Evolutionary conservation across 2,888 invertebrate species (phyloP).

Genomic region (Bibio marci): DNA sequence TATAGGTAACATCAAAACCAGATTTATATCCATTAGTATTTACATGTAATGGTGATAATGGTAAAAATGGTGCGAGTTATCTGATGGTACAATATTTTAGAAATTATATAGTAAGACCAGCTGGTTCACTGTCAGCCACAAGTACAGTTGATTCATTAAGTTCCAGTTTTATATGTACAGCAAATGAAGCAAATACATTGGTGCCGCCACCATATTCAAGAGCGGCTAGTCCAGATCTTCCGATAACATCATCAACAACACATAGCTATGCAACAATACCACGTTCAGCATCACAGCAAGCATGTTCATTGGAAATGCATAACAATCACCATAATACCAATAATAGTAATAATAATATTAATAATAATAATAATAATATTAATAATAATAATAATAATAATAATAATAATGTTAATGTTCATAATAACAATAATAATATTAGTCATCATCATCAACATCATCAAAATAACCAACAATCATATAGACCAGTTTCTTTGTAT

Average conservation of each 20-base stretch:
- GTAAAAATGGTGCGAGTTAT: slow-evolving; percentile 54
- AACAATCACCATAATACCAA: neutral
- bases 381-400: slow-evolving; percentile 1
- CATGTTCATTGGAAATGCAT: slow-evolving; percentile 1
- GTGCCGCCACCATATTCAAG: slow-evolving; percentile 73
- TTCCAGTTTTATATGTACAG: slow-evolving; percentile 73
- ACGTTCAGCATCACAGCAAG: slow-evolving; percentile 37
- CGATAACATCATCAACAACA: slow-evolving; percentile 17
- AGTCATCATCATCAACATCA: neutral
- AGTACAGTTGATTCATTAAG: slow-evolving; percentile 75
- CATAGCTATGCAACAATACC: slow-evolving; percentile 23
- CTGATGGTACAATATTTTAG: slow-evolving; percentile 74
- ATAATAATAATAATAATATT: slow-evolving; percentile 1
- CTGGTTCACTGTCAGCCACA: slow-evolving; percentile 64
- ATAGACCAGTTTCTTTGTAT: neutral
- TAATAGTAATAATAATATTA: slow-evolving; percentile 5
- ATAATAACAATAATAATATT: neutral
- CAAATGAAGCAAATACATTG: slow-evolving; percentile 71
- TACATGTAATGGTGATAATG: slow-evolving; percentile 54
- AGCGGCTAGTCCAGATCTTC: slow-evolving; percentile 53
- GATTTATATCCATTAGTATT: slow-evolving; percentile 73
- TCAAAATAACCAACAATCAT: slow-evolving; percentile 1
- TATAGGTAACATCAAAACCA: slow-evolving; percentile 67
- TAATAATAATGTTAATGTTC: slow-evolving; percentile 2
- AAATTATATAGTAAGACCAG: slow-evolving; percentile 57